These are phyloP conservation scores for Onychorhynchus coronatus DNA, from an alignment of 2,113 vertebrate genomes.

Conservation along the genomic window DNA sequence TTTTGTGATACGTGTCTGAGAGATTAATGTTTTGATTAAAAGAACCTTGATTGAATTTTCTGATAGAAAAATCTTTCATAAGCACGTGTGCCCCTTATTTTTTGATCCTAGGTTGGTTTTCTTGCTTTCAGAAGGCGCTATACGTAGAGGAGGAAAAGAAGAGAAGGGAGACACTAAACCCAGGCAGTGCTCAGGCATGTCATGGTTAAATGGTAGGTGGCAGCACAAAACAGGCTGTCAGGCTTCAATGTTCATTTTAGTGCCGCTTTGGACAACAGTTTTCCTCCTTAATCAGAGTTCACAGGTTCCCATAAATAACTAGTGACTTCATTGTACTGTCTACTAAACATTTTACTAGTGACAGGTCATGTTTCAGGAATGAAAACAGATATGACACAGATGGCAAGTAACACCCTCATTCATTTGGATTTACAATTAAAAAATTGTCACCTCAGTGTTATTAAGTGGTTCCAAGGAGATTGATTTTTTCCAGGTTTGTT, in stretches of 20 bases:
- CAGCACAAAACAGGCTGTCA: not conserved
- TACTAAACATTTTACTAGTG: slow-evolving; percentile 26
- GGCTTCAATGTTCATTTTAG: not conserved
- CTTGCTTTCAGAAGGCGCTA: not conserved
- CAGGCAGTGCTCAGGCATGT: not conserved
- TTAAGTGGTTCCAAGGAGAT: not conserved
- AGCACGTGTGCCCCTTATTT: slow-evolving; percentile 15
- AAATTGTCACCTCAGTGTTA: not conserved
- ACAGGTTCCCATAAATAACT: slow-evolving; percentile 19
- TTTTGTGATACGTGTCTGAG: slow-evolving; percentile 57
- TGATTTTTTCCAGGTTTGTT: not conserved
- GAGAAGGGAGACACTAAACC: not conserved
- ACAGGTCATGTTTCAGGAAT: not conserved
- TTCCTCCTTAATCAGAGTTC: not conserved
- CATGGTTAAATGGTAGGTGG: not conserved
- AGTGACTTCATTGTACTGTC: not conserved
- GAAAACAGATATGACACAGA: slow-evolving; percentile 2
- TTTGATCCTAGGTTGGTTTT: not conserved
- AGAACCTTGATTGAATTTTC: slow-evolving; percentile 67
- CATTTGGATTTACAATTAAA: slow-evolving; percentile 38
- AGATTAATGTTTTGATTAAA: slow-evolving; percentile 73
- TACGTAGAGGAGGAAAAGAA: not conserved
- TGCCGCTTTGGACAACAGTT: not conserved
- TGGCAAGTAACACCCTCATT: not conserved
- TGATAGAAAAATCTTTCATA: slow-evolving; percentile 65